Percentiles rank a stretch among this genome's conserved stretches.
These are phyloP conservation scores for Lysandra bellargus DNA, from an alignment of 2,888 invertebrate genomes.

Conservation along the genomic window DNA sequence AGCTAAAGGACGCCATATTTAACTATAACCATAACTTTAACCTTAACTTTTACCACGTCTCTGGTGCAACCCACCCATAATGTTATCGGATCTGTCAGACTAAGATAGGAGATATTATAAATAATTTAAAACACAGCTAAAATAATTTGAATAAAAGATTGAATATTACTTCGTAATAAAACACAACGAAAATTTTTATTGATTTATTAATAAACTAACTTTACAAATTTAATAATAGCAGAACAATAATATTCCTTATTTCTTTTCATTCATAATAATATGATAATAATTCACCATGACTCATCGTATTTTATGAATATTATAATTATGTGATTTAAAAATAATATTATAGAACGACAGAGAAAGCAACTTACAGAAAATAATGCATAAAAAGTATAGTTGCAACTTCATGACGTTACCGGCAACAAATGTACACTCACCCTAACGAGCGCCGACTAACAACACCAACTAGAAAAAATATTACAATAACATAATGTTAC, in stretches of 20 bases:
- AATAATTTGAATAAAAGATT: not conserved
- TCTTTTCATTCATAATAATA: slow-evolving; percentile 80
- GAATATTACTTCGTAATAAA: slow-evolving; percentile 45
- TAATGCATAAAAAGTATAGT: slow-evolving; percentile 71
- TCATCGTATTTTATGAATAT: slow-evolving; percentile 76
- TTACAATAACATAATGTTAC: slow-evolving; percentile 74
- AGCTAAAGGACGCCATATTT: no score
- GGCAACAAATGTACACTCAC: slow-evolving; percentile 62
- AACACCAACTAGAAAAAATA: slow-evolving; percentile 67
- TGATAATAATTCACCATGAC: slow-evolving; percentile 73
- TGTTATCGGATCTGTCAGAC: no score
- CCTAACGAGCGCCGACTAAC: slow-evolving; percentile 49
- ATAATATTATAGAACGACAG: slow-evolving; percentile 79
- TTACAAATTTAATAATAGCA: slow-evolving; percentile 82
- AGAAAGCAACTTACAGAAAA: slow-evolving; percentile 77
- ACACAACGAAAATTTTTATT: slow-evolving; percentile 70
- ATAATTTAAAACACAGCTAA: no score
- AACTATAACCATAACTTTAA: no score
- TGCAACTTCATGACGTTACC: slow-evolving; percentile 60
- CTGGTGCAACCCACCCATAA: no score
- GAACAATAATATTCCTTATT: slow-evolving; percentile 81
- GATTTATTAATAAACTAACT: slow-evolving; percentile 82
- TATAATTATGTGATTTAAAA: slow-evolving; percentile 79
- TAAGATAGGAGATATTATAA: no score
- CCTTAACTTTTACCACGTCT: no score